Percentiles rank a stretch among this genome's conserved stretches.
Evolutionary conservation across 92 coral and sea anemone genomes (phyloP).

Genomic region (Chrysogorgia sp.): DNA sequence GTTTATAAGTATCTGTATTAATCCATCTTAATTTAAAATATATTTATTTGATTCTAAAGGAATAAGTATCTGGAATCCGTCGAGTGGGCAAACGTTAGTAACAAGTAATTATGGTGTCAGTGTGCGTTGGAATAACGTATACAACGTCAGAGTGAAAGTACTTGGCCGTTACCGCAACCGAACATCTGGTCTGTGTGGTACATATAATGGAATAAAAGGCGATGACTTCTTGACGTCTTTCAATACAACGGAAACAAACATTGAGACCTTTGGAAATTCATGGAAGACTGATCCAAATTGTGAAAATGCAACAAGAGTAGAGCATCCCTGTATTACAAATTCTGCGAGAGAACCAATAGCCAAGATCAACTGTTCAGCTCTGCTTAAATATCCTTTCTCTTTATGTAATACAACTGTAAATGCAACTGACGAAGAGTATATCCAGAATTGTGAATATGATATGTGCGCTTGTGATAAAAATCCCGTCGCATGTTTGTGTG

Average conservation of each 20-base stretch:
- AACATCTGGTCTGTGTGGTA: slow-evolving; percentile 37
- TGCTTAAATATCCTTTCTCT: slow-evolving; percentile 5
- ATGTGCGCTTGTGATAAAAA: slow-evolving; percentile 41
- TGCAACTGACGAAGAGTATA: slow-evolving; percentile 26
- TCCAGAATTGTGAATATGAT: slow-evolving; percentile 40
- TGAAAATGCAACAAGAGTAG: background rate
- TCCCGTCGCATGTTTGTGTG: slow-evolving; percentile 25
- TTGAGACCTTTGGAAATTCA: slow-evolving; percentile 23
- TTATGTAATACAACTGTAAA: slow-evolving; percentile 23
- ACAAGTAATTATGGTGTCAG: slow-evolving; percentile 6
- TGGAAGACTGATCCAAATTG: slow-evolving; percentile 38
- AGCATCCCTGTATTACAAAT: slow-evolving; percentile 16
- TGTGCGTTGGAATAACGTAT: slow-evolving; percentile 21
- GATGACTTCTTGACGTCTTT: slow-evolving; percentile 22
- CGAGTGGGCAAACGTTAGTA: background rate
- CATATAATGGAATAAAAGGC: background rate
- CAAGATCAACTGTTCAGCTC: slow-evolving; percentile 16
- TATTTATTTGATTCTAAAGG: background rate
- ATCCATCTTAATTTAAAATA: too few relatives aligned
- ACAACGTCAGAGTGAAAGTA: background rate
- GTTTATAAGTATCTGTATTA: too few relatives aligned
- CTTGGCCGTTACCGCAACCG: slow-evolving; percentile 32
- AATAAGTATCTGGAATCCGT: background rate
- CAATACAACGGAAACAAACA: background rate
- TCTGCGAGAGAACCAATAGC: slow-evolving; percentile 20